phyloP scores from a whole-genome alignment of 1,140 invertebrate genomes.

The Popillia japonica region DNA sequence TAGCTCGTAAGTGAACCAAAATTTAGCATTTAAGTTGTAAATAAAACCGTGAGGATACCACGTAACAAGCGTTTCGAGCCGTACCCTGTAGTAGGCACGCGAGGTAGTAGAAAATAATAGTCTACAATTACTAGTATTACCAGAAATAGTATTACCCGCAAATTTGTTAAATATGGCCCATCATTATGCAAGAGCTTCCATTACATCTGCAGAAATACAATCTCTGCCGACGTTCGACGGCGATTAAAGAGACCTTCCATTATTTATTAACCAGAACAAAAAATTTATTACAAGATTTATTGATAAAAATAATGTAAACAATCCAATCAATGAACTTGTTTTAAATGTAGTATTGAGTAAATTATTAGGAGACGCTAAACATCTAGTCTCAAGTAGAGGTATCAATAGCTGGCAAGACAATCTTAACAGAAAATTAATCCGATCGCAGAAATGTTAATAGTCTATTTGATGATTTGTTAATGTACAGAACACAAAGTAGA shows the following conservation, averaged over 20 bases:
- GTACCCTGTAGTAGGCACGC: not conserved
- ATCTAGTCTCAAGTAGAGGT: not conserved
- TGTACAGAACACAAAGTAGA: not conserved
- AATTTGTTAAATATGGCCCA: not conserved
- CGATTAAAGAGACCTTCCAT: not conserved
- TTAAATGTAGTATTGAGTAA: not conserved
- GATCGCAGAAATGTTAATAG: not conserved
- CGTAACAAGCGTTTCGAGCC: not conserved
- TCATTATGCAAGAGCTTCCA: not conserved
- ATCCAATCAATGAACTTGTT: slow-evolving; percentile 3
- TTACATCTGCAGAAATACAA: not conserved
- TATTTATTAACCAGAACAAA: not conserved
- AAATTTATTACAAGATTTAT: not conserved
- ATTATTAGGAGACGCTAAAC: slow-evolving; percentile 2
- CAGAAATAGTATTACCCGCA: not conserved
- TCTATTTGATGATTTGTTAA: slow-evolving; percentile 13
- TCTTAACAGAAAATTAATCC: not conserved
- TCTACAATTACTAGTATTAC: not conserved
- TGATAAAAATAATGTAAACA: not conserved
- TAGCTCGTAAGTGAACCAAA: not conserved
- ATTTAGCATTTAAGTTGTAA: not conserved
- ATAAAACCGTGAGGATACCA: not conserved
- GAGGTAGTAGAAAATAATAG: not conserved
- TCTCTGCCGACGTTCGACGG: not conserved
- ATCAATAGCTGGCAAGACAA: not conserved